Evolutionary conservation across 1,140 invertebrate species (phyloP), one percentile per base, ranked within the genome.

Genomic region (Caenorhabditis latens): DNA sequence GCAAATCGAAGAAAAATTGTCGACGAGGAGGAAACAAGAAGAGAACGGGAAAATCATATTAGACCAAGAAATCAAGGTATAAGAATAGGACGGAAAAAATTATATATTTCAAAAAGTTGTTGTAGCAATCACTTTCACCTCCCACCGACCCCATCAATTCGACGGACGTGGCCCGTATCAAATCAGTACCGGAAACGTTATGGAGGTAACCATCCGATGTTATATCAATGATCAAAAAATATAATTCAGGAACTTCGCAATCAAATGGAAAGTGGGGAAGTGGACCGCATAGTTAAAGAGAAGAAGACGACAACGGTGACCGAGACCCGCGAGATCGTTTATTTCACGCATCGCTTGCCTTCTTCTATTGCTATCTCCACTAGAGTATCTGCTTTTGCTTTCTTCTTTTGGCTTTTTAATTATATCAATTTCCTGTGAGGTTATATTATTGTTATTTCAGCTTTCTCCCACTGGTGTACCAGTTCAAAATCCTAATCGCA

Each of bases 281-380:
- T 79, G 71, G 71, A 79, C 24, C 71, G 71, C 19, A 79, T 79
- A 50, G 71, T 79, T 24, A 79, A 79, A 53, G 71, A 79, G 21
- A 79, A 79, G 71, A 79, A 79, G 46, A 79, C 71, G 21, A 79
- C 71, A 79, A 79, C 71, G 71, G 71, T 79, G 71, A 79, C 71
- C 71, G 71, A 79, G 46, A 79, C 71, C 50, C 71, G 71, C 71
- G 71, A 79, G 46, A 79, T 79, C 14, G 71, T 79, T 79, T 79
- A 79, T 79, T 79, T 79, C 71, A 79, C 71, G 46, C 71, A 79
- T 79, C 71, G 71, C 71, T 79, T 79, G 53, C 71, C 71, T 79
- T 79, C 71, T 79, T 79, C 71, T 79, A 79, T 79, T 42, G 71
- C 71, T 79, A 79, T 79, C 46, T 79, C 71, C 19, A 79, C 71